A percentile compares a stretch with the other conserved stretches of the same genome.
Evolutionary conservation across 2,888 invertebrate genomes (phyloP).

Genomic region (Synergus itoensis): DNA sequence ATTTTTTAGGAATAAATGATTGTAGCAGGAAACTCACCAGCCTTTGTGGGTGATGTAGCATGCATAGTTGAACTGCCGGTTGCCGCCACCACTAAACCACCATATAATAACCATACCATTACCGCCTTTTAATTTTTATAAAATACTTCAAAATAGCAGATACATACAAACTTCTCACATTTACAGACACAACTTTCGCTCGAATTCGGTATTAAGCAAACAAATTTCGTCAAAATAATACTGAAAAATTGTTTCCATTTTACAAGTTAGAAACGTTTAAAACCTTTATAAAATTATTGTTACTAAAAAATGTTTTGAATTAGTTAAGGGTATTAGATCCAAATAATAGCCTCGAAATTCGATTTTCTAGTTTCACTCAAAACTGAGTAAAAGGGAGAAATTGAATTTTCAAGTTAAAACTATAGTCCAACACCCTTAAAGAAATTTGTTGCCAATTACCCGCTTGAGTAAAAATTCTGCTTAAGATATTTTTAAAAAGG

Average conservation of each 20-base stretch:
- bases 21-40: slow-evolving; percentile 74
- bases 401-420: too few relatives aligned
- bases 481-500: neutral
- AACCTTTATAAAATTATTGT: neutral
- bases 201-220: neutral
- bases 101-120: slow-evolving; percentile 72
- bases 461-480: neutral
- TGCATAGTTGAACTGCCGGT: slow-evolving; percentile 76
- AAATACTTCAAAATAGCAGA: slow-evolving; percentile 34
- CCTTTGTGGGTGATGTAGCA: slow-evolving; percentile 76
- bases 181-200: neutral
- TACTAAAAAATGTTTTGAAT: neutral
- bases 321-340: neutral
- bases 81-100: slow-evolving; percentile 76
- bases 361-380: too few relatives aligned
- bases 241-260: neutral
- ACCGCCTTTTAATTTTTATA: slow-evolving; percentile 60
- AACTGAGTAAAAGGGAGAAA: too few relatives aligned
- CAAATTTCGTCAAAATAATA: neutral
- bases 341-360: neutral
- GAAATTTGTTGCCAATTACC: neutral
- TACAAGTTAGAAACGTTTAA: neutral
- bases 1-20: slow-evolving; percentile 53
- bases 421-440: neutral
- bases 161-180: slow-evolving; percentile 25